A percentile compares a stretch with the other conserved stretches of the same genome.
These are phyloP conservation scores for Spea bombifrons DNA, from an alignment of 2,113 vertebrate genomes.

Conservation along the genomic window DNA sequence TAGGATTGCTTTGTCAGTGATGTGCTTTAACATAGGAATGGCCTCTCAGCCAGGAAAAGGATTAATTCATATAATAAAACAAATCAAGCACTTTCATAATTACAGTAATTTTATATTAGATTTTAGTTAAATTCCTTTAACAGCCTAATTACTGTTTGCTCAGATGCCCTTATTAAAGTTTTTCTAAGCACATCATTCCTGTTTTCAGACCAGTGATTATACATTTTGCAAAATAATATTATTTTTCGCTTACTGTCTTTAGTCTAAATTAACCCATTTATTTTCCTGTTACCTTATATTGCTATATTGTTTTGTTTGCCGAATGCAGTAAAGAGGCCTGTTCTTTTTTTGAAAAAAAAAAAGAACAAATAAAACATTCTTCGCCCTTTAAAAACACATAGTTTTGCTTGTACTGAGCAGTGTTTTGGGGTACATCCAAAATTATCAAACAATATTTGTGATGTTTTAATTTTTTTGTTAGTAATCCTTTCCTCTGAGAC, in stretches of 20 bases:
- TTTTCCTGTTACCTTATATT: constrained; percentile 6
- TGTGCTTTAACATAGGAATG: background rate
- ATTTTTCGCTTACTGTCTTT: background rate
- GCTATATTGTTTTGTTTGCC: background rate
- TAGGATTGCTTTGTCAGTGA: too few relatives aligned
- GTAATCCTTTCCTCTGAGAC: too few relatives aligned
- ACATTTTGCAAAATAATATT: constrained; percentile 16
- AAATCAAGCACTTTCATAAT: constrained; percentile 9
- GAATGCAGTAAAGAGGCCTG: background rate
- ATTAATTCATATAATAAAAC: constrained; percentile 11
- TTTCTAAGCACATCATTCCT: constrained; percentile 4
- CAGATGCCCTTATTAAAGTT: constrained; percentile 12
- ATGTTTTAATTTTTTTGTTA: too few relatives aligned
- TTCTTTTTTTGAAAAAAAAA: background rate
- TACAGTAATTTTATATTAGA: constrained; percentile 18
- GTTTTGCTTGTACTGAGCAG: too few relatives aligned
- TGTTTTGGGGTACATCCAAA: too few relatives aligned
- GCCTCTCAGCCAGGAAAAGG: background rate
- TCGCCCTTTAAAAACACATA: too few relatives aligned
- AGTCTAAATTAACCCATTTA: constrained; percentile 26
- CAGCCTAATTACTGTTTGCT: constrained; percentile 30
- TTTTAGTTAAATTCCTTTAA: constrained; percentile 24
- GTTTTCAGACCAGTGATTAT: constrained; percentile 8
- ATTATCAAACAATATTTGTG: too few relatives aligned
- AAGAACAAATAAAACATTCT: too few relatives aligned